phyloP scores from a whole-genome alignment of 2,797 vertebrate species.

The Hirundo rustica region DNA sequence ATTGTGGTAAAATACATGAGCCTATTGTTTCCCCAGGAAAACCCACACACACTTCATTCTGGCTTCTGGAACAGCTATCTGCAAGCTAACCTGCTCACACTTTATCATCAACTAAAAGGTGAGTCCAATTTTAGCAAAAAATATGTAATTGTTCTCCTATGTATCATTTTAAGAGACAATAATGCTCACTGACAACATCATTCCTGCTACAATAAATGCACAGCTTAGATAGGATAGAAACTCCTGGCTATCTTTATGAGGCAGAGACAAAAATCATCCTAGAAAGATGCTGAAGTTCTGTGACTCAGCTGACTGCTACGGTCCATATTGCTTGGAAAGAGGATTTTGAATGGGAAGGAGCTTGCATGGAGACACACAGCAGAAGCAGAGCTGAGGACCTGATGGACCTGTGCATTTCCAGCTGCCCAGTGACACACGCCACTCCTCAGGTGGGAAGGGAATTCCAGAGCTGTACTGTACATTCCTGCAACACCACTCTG shows the following conservation, averaged over 20 bases:
- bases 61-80: neutral
- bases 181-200: neutral
- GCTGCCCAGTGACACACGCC: neutral
- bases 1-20: neutral
- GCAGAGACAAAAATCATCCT: neutral
- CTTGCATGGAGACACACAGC: too few species aligned
- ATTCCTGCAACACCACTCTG: neutral
- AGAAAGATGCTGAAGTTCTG: neutral
- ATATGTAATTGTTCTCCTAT: neutral
- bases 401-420: neutral
- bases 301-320: neutral
- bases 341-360: neutral
- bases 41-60: neutral
- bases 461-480: neutral
- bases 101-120: neutral
- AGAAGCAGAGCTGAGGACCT: neutral
- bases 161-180: neutral
- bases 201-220: neutral
- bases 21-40: neutral
- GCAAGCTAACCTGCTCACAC: neutral
- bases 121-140: neutral
- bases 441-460: neutral
- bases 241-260: neutral
- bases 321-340: rapidly evolving
- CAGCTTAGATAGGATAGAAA: neutral